Base-by-base conservation (phyloP, 2,888 invertebrate species). In the Xestia sexstrigata region DNA sequence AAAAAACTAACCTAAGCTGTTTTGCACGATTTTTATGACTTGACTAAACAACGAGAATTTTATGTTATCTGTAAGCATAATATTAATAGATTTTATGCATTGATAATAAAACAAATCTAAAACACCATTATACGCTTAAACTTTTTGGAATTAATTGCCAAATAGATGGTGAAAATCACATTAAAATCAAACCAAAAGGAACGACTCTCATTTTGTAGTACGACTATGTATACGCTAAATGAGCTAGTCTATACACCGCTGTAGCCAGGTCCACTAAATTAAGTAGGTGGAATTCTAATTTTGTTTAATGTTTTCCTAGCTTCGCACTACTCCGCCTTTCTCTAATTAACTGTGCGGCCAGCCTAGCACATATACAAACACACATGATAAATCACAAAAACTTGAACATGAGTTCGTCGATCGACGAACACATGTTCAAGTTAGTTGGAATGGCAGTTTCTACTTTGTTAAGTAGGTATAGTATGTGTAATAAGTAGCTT, bases 381-480 rank as follows among this genome's bases (percentile, higher is more conserved):
- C 47, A 78, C 47, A 17, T 49, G 17, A 68, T 35, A n/a, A 39
- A 35, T 70, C 20, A 55, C 39, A 69, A 9, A 42, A 65, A 62
- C 8, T n/a, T 20, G 69, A 30, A 71, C 4, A 71, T 72, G 68
- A 42, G 65, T 63, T 70, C 49, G 65, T 58, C 71, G n/a, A 68
- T 80, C 52, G 47, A 74, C 23, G 70, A 73, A 65, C 39, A 62
- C 39, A 52, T 70, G 55, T 73, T 68, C 74, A 66, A 55, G 52
- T 78, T 66, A 77, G 68, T 77, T 67, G n/a, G n/a, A 45, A 66
- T 62, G n/a, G 60, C 72, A 84, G 74, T 81, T 81, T 70, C n/a
- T 30, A 49, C 70, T 77, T 84, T 79, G 78, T 78, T 72, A 81
- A n/a, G n/a, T n/a, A n/a, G n/a, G 58, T 77, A 63, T 72, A 26